Conservation (phyloP, 2,888 invertebrate species). For the Synanthedon formicaeformis region DNA sequence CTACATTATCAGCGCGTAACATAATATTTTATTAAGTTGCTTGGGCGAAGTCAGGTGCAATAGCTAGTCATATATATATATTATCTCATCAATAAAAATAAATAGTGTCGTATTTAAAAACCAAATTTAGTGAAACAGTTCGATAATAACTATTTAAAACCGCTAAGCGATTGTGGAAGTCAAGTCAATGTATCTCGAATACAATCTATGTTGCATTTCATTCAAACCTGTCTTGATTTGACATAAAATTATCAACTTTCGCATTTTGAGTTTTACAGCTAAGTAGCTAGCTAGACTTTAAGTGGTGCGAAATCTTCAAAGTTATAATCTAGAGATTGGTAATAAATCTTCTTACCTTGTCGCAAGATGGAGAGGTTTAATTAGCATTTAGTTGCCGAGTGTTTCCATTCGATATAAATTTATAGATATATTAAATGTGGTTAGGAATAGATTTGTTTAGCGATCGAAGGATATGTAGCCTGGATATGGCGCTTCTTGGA, state of each 20-base stretch:
- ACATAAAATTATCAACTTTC: background rate
- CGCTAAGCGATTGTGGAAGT: background rate
- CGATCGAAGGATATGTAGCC: constrained; percentile 41
- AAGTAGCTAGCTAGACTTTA: background rate
- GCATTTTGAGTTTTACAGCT: background rate
- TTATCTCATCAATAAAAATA: no score
- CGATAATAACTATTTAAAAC: background rate
- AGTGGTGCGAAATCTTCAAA: background rate
- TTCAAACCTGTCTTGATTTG: constrained; percentile 28
- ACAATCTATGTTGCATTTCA: constrained; percentile 7
- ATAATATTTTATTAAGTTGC: no score
- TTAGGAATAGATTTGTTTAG: constrained; percentile 38
- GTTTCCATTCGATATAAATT: constrained; percentile 39
- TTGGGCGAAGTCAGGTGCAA: no score
- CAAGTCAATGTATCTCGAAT: background rate
- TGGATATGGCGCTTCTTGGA: constrained; percentile 43
- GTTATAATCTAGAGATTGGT: constrained; percentile 19
- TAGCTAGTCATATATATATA: no score
- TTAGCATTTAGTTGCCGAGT: constrained; percentile 47
- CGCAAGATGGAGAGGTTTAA: constrained; percentile 35
- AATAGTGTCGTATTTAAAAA: background rate
- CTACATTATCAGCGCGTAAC: no score
- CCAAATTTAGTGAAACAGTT: background rate
- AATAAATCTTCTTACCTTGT: constrained; percentile 36
- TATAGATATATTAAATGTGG: constrained; percentile 35